Percentiles rank a stretch among this genome's conserved stretches.
These are phyloP conservation scores for Tipula confusa DNA, from an alignment of 2,888 invertebrate species.

Conservation along the genomic window DNA sequence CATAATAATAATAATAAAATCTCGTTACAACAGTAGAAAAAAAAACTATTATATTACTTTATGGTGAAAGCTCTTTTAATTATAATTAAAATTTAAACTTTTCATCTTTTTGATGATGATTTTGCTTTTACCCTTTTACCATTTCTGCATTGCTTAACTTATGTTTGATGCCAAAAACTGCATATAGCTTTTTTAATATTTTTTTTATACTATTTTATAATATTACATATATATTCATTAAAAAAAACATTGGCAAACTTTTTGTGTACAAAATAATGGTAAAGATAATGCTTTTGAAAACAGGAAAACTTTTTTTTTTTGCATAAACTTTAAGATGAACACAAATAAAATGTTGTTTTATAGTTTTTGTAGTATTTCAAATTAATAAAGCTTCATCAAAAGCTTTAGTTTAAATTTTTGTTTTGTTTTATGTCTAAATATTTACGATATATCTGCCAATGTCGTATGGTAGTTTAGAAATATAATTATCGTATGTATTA, in stretches of 20 bases:
- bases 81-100: constrained; percentile 25
- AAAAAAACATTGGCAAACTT: neutral
- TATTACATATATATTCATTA: neutral
- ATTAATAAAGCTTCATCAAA: no score
- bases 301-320: neutral
- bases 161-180: constrained; percentile 16
- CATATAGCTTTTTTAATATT: neutral
- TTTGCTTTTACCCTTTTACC: neutral
- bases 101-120: constrained; percentile 3
- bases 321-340: neutral
- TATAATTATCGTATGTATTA: no score
- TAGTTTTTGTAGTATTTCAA: no score
- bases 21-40: neutral
- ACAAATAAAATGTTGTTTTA: neutral
- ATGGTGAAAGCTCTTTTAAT: constrained; percentile 25
- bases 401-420: no score
- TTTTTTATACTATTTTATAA: neutral
- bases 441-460: no score
- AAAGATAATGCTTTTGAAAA: constrained; percentile 25
- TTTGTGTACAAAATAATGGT: neutral
- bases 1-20: neutral
- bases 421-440: no score
- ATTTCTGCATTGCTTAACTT: neutral
- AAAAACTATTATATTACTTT: constrained; percentile 9
- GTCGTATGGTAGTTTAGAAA: no score